Evolutionary conservation across 2,888 invertebrate species (phyloP).

Genomic region (Pammene fasciana): DNA sequence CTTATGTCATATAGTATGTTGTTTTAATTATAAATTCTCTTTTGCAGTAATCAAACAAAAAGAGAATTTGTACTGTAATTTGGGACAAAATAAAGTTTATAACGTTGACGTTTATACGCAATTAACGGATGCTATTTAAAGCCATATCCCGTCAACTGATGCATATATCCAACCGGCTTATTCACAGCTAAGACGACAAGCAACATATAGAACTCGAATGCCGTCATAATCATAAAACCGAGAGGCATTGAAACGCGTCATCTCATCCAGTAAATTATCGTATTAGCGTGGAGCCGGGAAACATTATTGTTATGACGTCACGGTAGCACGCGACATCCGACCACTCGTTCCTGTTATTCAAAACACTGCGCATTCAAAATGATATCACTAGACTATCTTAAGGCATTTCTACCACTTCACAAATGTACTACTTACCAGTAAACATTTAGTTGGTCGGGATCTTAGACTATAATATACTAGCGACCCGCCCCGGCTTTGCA

Average conservation of each 20-base stretch:
- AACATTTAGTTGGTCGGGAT: background rate
- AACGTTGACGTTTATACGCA: background rate
- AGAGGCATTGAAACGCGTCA: conserved; percentile 26
- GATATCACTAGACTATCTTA: background rate
- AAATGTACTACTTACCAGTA: background rate
- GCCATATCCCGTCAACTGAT: background rate
- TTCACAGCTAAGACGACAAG: background rate
- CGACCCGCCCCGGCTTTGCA: too few relatives aligned
- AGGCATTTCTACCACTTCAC: too few relatives aligned
- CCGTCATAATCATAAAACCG: conserved; percentile 32
- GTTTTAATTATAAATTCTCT: background rate
- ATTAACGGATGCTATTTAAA: conserved; percentile 23
- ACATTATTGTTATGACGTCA: conserved; percentile 30
- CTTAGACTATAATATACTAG: background rate
- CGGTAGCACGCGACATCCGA: conserved; percentile 10
- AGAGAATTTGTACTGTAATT: background rate
- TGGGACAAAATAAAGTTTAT: too few relatives aligned
- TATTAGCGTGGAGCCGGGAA: conserved; percentile 9
- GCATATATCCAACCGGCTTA: background rate
- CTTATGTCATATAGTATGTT: background rate
- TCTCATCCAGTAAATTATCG: conserved; percentile 13
- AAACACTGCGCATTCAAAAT: background rate
- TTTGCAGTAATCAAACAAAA: background rate
- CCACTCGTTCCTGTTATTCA: conserved; percentile 18
- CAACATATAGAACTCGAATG: conserved; percentile 8